A percentile compares a stretch with the other conserved stretches of the same genome.
phyloP scores from a whole-genome alignment of 2,113 vertebrate genomes.

The Etia nguti region DNA sequence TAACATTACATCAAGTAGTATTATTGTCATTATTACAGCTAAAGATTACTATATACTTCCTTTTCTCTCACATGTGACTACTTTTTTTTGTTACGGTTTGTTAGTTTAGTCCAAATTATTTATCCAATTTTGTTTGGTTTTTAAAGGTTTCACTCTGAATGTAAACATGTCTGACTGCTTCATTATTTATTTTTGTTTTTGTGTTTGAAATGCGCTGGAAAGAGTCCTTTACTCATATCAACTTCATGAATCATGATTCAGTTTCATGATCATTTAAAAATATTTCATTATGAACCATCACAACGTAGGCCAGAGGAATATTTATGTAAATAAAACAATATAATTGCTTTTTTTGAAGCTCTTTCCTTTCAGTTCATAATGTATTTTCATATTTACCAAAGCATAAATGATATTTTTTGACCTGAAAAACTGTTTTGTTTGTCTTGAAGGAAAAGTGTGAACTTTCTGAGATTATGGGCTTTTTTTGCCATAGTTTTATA shows the following conservation, averaged over 20 bases:
- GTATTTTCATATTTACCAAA: conserved; percentile 53
- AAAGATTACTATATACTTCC: conserved; percentile 43
- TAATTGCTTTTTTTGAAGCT: conserved; percentile 12
- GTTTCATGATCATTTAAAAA: background rate
- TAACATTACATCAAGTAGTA: conserved; percentile 12
- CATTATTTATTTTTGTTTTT: conserved; percentile 49
- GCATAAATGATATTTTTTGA: conserved; percentile 12
- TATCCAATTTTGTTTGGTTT: conserved; percentile 45
- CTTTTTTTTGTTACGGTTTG: conserved; percentile 35
- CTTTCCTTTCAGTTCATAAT: conserved; percentile 24
- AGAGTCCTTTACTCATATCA: background rate
- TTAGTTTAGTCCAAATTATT: conserved; percentile 47
- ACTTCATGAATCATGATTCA: background rate
- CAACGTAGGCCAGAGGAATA: conserved; percentile 9
- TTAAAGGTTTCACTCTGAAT: conserved; percentile 35
- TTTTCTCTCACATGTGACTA: conserved; percentile 31
- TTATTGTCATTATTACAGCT: conserved; percentile 19
- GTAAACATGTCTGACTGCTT: conserved; percentile 29
- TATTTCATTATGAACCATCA: background rate
- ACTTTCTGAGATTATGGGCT: conserved; percentile 23
- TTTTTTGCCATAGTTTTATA: conserved; percentile 38
- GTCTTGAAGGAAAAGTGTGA: conserved; percentile 34
- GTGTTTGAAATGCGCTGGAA: conserved; percentile 11
- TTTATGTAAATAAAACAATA: conserved; percentile 61
- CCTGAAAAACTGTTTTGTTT: conserved; percentile 7